phyloP scores from a whole-genome alignment of 2,113 vertebrate genomes.

The Neofelis nebulosa region DNA sequence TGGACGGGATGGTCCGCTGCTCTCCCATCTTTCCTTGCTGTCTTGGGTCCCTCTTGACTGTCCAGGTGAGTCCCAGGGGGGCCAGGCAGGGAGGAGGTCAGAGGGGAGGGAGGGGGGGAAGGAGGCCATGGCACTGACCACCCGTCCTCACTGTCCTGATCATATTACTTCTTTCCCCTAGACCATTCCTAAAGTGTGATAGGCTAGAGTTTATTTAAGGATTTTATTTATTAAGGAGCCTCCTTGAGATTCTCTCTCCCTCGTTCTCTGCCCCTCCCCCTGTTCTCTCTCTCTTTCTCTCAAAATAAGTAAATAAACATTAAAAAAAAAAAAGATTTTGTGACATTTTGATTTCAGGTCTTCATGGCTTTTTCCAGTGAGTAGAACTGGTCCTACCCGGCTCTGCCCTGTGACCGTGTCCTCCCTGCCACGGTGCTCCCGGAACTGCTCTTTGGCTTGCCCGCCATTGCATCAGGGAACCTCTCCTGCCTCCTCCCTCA shows the following conservation, averaged over 20 bases:
- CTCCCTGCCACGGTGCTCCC: fast-evolving
- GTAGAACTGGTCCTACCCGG: not conserved
- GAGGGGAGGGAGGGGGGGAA: too few species aligned
- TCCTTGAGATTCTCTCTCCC: too few species aligned
- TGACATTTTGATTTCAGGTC: not conserved
- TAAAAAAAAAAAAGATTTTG: too few species aligned
- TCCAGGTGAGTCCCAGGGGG: not conserved
- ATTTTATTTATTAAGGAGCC: not conserved
- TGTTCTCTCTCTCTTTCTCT: too few species aligned
- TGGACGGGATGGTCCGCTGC: too few species aligned
- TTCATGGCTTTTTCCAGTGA: not conserved
- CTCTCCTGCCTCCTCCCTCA: not conserved
- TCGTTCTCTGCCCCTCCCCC: too few species aligned
- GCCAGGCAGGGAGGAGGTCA: fast-evolving
- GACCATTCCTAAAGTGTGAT: not conserved
- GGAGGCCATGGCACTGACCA: not conserved
- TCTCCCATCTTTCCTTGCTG: fast-evolving
- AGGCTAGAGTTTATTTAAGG: not conserved
- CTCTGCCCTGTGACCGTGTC: not conserved
- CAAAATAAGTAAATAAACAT: too few species aligned
- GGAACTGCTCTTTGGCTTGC: not conserved
- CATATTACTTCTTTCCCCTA: not conserved
- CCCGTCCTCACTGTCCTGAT: not conserved
- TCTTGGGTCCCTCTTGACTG: not conserved
- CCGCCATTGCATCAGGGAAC: not conserved